Evolutionary conservation across 2,797 vertebrate species (phyloP).

Genomic region (Ctenopoma multispine): DNA sequence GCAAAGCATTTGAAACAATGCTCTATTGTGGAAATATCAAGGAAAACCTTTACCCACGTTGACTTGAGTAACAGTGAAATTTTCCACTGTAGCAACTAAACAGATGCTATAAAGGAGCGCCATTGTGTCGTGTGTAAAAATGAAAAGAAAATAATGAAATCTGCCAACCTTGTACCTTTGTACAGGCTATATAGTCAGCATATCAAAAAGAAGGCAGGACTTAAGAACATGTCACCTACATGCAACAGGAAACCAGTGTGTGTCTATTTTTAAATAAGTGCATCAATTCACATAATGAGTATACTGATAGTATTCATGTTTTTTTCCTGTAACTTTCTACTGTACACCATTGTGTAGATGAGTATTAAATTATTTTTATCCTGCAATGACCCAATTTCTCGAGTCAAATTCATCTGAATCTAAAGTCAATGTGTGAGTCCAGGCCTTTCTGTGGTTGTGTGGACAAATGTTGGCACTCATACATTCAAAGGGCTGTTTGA

Average conservation of each 20-base stretch:
- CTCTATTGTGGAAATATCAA: slow-evolving; percentile 7
- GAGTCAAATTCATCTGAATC: background rate
- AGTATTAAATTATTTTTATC: slow-evolving; percentile 9
- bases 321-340: background rate
- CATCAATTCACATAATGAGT: background rate
- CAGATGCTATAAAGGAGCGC: background rate
- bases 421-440: too few relatives aligned
- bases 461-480: too few relatives aligned
- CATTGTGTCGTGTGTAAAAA: slow-evolving; percentile 55
- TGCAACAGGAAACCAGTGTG: too few relatives aligned
- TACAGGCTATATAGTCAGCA: background rate
- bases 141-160: background rate
- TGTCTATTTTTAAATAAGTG: background rate
- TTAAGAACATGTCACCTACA: too few relatives aligned
- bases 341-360: background rate
- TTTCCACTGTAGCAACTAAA: background rate
- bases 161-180: background rate
- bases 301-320: background rate
- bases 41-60: background rate
- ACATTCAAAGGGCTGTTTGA: too few relatives aligned
- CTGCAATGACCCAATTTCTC: slow-evolving; percentile 7
- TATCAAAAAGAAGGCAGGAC: too few relatives aligned
- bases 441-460: too few relatives aligned
- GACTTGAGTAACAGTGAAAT: background rate
- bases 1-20: background rate